These are phyloP conservation scores for Calliphora vicina DNA, from an alignment of 1,140 invertebrate species.

Conservation along the genomic window DNA sequence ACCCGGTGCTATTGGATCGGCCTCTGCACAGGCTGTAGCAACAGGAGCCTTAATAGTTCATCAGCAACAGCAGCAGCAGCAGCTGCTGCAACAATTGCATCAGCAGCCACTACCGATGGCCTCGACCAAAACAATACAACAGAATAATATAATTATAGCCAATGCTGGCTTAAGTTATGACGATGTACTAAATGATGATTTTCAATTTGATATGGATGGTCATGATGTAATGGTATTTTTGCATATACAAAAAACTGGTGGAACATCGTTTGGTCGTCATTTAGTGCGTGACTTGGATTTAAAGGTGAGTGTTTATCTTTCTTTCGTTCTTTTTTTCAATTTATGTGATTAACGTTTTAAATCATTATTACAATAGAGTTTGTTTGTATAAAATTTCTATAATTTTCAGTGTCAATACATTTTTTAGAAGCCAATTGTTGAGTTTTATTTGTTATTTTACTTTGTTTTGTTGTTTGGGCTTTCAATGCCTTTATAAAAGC, in stretches of 20 bases:
- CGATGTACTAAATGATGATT: constrained; percentile 85
- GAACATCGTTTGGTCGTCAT: constrained; percentile 94
- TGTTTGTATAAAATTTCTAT: no score
- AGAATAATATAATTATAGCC: constrained; percentile 59
- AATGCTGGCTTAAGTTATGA: constrained; percentile 77
- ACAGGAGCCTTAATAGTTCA: constrained; percentile 32
- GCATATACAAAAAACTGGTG: constrained; percentile 93
- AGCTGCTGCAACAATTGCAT: constrained; percentile 33
- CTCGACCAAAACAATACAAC: constrained; percentile 52
- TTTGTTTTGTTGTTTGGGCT: background rate
- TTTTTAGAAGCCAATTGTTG: background rate
- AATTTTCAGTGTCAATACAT: constrained; percentile 2
- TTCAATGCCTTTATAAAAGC: no score
- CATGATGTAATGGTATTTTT: constrained; percentile 98
- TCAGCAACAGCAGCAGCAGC: constrained; percentile 2
- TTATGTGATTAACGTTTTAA: background rate
- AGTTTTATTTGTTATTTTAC: background rate
- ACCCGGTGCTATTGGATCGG: constrained; percentile 43
- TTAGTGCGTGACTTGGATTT: constrained; percentile 92
- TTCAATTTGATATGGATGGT: constrained; percentile 86
- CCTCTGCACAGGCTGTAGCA: background rate
- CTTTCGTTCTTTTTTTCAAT: background rate
- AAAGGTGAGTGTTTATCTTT: constrained; percentile 63
- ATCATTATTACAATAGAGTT: no score
- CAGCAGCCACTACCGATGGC: constrained; percentile 10